phyloP scores from a whole-genome alignment of 2,797 vertebrate species.

The Alauda arvensis region DNA sequence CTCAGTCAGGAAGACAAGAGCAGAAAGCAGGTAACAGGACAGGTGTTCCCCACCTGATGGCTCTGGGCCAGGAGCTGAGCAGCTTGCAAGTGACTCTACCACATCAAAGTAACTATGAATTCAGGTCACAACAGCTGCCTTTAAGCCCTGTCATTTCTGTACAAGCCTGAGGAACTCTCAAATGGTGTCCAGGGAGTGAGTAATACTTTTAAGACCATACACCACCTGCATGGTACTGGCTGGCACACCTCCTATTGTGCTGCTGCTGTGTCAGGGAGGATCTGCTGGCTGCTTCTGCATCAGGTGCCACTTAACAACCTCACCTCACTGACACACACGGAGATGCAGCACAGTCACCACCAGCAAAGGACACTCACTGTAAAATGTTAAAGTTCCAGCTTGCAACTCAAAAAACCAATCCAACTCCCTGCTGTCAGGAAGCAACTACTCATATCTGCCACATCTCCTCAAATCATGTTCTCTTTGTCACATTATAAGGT shows the following conservation, averaged over 20 bases:
- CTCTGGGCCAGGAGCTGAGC: constrained; percentile 51
- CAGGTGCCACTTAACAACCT: neutral
- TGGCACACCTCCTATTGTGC: neutral
- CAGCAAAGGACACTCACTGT: neutral
- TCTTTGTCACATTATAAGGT: neutral
- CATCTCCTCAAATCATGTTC: neutral
- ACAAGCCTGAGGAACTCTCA: neutral
- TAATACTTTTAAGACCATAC: neutral
- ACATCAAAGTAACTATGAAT: constrained; percentile 62
- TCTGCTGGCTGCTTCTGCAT: neutral
- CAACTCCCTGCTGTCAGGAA: neutral
- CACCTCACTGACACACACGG: neutral
- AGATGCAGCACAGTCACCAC: neutral
- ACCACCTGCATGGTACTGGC: neutral
- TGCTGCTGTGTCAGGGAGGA: neutral
- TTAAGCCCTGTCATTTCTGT: constrained; percentile 23
- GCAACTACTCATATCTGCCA: neutral
- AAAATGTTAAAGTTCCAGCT: neutral
- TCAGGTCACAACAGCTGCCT: constrained; percentile 53
- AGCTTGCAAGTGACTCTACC: constrained; percentile 58
- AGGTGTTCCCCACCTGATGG: constrained; percentile 58
- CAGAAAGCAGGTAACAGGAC: constrained; percentile 5
- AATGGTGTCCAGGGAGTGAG: neutral
- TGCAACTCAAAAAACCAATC: neutral
- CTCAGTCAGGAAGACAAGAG: neutral